Evolutionary conservation across 2,113 vertebrate species (phyloP), one percentile per base, ranked within the genome.

Genomic region (Pomatorhinus ruficollis): DNA sequence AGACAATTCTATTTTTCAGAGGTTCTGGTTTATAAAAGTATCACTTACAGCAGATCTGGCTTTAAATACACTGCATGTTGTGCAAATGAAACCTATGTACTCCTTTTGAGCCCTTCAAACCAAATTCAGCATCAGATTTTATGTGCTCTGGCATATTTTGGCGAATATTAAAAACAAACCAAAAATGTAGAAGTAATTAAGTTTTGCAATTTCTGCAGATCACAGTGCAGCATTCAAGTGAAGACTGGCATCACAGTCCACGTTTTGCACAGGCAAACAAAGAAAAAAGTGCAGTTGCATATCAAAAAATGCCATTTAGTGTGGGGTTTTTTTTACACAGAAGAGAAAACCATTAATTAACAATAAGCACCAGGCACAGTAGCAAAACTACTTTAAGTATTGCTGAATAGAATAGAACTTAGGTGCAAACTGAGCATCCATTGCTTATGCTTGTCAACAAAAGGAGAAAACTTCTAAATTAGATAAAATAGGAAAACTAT

Each of bases 1-100:
- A 93, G 89, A 88, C 84, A 91, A 70, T 70, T 93, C 54, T 40
- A 86, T 70, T 77, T 95, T 85, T 88, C 75, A 95, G 90, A 95
- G 79, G 87, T 54, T 96, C 93, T 97, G 93, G 85, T 93, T 96
- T 96, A 93, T 96, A 69, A 18, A 96, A 86, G 66, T 79, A 93
- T 88, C 82, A 69, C 94, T 87, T 91, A 45, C 30, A 94, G 65
- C 66, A 90, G 54, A 44, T 33, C 56, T 57, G 54, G 57, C 35
- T 90, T 92, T 70, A 93, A 93, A 80, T 47, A 63, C 13, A 66
- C 12, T n/a, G 42, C 35, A 25, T 19, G 39, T 50, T 90, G 79
- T 66, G 47, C 54, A 93, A 85, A 60, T 4, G 0, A 59, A 79
- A 94, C 87, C 70, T 90, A 66, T 19, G 47, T 4, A 5, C n/a